Conservation (phyloP, 2,113 vertebrate species). For the Python bivittatus region DNA sequence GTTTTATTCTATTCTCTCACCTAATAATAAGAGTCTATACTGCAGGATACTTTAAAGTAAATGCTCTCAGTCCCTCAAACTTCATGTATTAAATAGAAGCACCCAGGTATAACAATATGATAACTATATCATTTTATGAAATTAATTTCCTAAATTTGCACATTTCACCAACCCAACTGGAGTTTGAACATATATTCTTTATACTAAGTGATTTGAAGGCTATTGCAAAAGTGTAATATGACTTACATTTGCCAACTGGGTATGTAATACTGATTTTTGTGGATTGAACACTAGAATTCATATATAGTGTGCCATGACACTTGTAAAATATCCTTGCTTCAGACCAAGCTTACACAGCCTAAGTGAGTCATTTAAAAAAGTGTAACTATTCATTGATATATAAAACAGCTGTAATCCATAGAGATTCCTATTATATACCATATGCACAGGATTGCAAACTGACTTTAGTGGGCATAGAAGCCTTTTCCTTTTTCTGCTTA, state of each 20-base stretch:
- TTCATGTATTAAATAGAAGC: not conserved
- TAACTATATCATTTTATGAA: not conserved
- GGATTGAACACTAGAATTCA: not conserved
- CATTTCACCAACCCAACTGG: not conserved
- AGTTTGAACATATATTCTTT: not conserved
- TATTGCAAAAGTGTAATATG: not conserved
- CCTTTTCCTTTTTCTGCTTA: not conserved
- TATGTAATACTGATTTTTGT: not conserved
- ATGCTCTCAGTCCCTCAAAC: not conserved
- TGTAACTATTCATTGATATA: not conserved
- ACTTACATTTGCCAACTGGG: not conserved
- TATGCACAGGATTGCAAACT: not conserved
- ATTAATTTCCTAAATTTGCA: not conserved
- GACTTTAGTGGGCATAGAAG: not conserved
- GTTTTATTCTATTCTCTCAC: not conserved
- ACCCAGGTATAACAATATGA: not conserved
- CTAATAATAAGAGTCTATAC: not conserved
- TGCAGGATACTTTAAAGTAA: not conserved
- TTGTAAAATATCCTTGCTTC: not conserved
- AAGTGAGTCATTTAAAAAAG: not conserved
- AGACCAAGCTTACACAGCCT: not conserved
- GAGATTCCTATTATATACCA: not conserved
- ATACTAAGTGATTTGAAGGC: not conserved
- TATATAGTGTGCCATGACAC: not conserved
- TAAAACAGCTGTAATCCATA: not conserved